These are phyloP conservation scores for Nothoprocta pentlandii DNA, from an alignment of 2,113 vertebrate genomes.

Conservation along the genomic window DNA sequence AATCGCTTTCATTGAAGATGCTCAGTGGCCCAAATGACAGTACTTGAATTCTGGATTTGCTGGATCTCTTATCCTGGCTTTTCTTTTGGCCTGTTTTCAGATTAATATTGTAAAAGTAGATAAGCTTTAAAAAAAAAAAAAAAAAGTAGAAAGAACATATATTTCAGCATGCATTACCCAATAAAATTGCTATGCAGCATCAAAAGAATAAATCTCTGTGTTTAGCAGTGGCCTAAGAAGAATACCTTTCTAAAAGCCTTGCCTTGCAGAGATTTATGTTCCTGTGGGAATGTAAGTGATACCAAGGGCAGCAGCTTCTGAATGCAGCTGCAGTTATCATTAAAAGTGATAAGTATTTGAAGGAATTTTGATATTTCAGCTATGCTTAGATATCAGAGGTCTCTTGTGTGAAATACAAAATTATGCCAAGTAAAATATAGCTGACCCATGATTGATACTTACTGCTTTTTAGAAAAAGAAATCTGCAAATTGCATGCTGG, in stretches of 20 bases:
- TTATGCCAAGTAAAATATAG: not conserved
- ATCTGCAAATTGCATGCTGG: not conserved
- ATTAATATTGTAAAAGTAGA: not conserved
- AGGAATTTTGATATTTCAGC: slow-evolving; percentile 36
- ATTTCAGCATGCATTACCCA: not conserved
- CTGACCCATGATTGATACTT: not conserved
- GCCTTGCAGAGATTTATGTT: slow-evolving; percentile 11
- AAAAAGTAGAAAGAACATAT: not conserved
- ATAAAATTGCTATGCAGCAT: not conserved
- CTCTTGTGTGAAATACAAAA: not conserved
- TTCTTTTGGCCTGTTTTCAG: slow-evolving; percentile 13
- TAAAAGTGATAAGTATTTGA: slow-evolving; percentile 15
- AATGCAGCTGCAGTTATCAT: slow-evolving; percentile 31
- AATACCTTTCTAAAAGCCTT: not conserved
- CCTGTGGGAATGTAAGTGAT: slow-evolving; percentile 29
- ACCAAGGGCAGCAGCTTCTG: not conserved
- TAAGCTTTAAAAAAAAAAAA: not conserved
- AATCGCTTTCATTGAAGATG: slow-evolving; percentile 7
- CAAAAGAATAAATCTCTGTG: not conserved
- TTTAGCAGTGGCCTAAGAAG: not conserved
- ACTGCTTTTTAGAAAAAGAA: not conserved
- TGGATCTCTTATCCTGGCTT: not conserved
- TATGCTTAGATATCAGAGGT: not conserved
- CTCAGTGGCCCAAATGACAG: not conserved
- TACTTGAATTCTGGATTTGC: not conserved